Conservation (phyloP, 2,113 vertebrate species). For the Gallinago paraguaiae region DNA sequence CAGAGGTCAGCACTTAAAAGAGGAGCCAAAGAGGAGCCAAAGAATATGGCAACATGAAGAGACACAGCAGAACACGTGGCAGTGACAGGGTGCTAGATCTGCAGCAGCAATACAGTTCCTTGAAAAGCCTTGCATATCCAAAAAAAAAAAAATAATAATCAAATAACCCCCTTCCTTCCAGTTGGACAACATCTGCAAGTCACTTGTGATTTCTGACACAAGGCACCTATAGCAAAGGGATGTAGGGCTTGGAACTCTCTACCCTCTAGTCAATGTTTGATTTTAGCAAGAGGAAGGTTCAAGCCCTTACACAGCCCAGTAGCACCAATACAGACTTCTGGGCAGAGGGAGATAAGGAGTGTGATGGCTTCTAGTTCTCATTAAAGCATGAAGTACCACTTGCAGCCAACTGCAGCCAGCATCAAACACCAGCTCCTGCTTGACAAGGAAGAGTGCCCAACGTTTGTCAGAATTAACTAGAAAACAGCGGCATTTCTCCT, state of each 20-base stretch:
- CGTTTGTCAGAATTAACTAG: not conserved
- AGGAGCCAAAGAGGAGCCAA: not conserved
- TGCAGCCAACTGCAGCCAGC: not conserved
- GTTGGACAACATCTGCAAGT: not conserved
- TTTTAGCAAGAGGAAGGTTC: not conserved
- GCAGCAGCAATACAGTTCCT: not conserved
- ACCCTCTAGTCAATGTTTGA: not conserved
- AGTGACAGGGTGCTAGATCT: not conserved
- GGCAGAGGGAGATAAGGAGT: not conserved
- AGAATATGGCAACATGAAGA: not conserved
- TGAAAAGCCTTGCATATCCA: not conserved
- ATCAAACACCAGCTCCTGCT: not conserved
- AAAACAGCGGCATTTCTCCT: not conserved
- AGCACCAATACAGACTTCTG: not conserved
- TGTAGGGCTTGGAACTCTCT: not conserved
- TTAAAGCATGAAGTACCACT: not conserved
- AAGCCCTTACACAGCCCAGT: not conserved
- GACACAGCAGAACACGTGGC: not conserved
- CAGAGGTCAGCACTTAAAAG: not conserved
- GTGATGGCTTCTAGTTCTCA: not conserved
- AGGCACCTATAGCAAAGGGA: not conserved
- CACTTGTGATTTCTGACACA: not conserved
- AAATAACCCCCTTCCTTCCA: not conserved
- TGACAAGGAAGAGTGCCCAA: not conserved
- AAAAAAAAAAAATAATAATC: not conserved